Evolutionary conservation across 2,113 vertebrate species (phyloP), one percentile per base, ranked within the genome.

Genomic region (Zosterops borbonicus): DNA sequence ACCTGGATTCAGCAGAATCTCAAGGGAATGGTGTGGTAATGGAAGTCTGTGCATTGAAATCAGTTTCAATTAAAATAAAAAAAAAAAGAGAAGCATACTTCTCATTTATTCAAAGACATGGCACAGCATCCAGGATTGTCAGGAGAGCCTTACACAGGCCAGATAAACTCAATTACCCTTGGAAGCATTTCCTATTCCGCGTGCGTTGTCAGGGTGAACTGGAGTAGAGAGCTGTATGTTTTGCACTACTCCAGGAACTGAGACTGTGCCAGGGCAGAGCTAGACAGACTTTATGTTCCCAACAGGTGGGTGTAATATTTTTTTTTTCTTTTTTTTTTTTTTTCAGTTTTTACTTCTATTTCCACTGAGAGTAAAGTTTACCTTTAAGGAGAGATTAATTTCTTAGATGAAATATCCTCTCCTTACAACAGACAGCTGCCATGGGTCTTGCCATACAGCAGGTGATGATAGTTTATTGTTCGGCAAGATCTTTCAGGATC

Each of bases 81-180:
- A 80, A 63, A 3, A 50, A 50, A 50, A 50, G 19, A 53, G 76
- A 92, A 50, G 14, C 81, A 44, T 88, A 14, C 35, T 89, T 84
- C 65, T 94, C 59, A 73, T 92, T 92, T 95, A 90, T 89, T 95
- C 78, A 86, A 75, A 75, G 77, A 60, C 41, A 21, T 77, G 63
- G 83, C 56, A 52, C 12, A 20, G 69, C 41, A 92, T 85, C 58
- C 59, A 70, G 71, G 63, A 63, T 87, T 83, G 74, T 85, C 55
- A 68, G 92, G 90, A 94, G 31, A 87, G 60, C 44, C 33, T 94
- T 92, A 67, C 52, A 33, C 83, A 85, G 78, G 67, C 87, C 87
- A 92, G 77, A 90, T 77, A 92, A 64, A 95, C 90, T 91, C 70
- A 96, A 93, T 94, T 94, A 91, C 44, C n/a, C 82, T 90, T 75